Percentiles rank a stretch among this genome's conserved stretches.
These are phyloP conservation scores for Schmidtea mediterranea DNA, from an alignment of 1,140 invertebrate species.

Conservation along the genomic window DNA sequence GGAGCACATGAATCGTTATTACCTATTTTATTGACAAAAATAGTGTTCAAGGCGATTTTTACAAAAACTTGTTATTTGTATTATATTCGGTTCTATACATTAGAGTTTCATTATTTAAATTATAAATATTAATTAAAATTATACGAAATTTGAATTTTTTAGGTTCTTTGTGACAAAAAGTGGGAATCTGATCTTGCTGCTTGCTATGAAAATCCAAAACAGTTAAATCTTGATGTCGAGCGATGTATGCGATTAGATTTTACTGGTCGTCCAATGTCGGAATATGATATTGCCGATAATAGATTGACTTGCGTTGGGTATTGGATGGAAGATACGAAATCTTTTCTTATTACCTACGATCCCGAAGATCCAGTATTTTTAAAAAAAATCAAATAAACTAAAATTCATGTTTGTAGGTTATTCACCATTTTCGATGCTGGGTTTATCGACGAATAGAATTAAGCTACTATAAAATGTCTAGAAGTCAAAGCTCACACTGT, in stretches of 20 bases:
- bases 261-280: slow-evolving; percentile 52
- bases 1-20: no score
- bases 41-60: no score
- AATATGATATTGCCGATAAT: slow-evolving; percentile 59
- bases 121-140: no score
- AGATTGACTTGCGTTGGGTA: slow-evolving; percentile 83
- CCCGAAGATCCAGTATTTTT: slow-evolving; percentile 54
- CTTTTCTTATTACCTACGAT: slow-evolving; percentile 81
- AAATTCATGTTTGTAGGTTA: background rate
- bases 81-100: no score
- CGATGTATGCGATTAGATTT: slow-evolving; percentile 84
- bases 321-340: slow-evolving; percentile 90
- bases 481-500: slow-evolving; percentile 65
- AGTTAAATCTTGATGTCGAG: slow-evolving; percentile 65
- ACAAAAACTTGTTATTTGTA: no score
- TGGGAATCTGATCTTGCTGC: slow-evolving; percentile 9
- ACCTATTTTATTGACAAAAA: no score
- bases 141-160: slow-evolving; percentile 32
- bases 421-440: slow-evolving; percentile 14
- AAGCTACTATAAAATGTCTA: slow-evolving; percentile 59
- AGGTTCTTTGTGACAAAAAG: slow-evolving; percentile 11
- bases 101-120: no score
- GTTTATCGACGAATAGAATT: slow-evolving; percentile 75
- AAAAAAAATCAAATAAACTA: background rate
- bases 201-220: slow-evolving; percentile 59